phyloP scores from a whole-genome alignment of 1,140 invertebrate genomes.

The Drosophila santomea region DNA sequence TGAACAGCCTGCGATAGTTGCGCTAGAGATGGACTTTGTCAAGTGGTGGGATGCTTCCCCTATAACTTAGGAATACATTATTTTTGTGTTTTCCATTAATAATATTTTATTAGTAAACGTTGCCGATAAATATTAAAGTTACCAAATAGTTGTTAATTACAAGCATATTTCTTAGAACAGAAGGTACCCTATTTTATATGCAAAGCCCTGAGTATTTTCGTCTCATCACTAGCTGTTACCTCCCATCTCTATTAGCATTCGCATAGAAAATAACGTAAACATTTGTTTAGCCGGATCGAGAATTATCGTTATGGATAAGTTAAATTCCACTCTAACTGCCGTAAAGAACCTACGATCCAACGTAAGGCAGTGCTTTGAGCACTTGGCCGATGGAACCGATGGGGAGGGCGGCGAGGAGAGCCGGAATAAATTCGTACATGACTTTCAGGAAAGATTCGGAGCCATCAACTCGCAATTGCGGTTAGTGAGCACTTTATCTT shows the following conservation, averaged over 20 bases:
- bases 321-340: constrained; percentile 90
- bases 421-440: constrained; percentile 91
- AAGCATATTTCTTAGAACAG: too few relatives aligned
- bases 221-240: not conserved
- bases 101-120: too few relatives aligned
- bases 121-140: too few relatives aligned
- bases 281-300: not conserved
- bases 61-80: too few relatives aligned
- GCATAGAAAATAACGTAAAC: constrained; percentile 13
- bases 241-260: constrained; percentile 33
- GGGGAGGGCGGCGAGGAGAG: constrained; percentile 92
- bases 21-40: constrained; percentile 1
- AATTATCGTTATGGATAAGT: constrained; percentile 86
- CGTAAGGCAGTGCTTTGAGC: constrained; percentile 92
- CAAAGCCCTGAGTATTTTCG: not conserved
- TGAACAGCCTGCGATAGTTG: not conserved
- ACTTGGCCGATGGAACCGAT: constrained; percentile 90
- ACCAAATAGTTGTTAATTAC: too few relatives aligned
- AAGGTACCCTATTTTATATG: too few relatives aligned
- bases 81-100: too few relatives aligned
- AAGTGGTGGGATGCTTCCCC: not conserved
- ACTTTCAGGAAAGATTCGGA: constrained; percentile 91
- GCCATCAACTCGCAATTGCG: constrained; percentile 91
- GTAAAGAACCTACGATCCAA: constrained; percentile 91
- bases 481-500: constrained; percentile 69